Conservation (phyloP, 2,888 invertebrate species). For the Carcina quercana region DNA sequence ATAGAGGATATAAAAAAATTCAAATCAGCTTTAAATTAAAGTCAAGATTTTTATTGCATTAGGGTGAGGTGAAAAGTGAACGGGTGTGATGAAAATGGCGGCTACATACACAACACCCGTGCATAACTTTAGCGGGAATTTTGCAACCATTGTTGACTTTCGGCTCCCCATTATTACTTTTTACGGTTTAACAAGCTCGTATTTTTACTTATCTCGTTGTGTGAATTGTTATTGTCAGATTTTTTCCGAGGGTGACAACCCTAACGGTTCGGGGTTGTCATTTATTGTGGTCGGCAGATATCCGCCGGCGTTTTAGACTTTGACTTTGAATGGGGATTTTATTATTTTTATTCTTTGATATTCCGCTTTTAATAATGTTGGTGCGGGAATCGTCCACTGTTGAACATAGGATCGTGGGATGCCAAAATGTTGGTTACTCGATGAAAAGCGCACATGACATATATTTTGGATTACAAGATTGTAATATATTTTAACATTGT, state of each 20-base stretch:
- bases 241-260: slow-evolving; percentile 48
- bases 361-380: background rate
- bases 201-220: slow-evolving; percentile 69
- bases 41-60: slow-evolving; percentile 9
- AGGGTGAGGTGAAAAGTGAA: slow-evolving; percentile 8
- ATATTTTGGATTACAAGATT: no score
- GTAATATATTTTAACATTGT: no score
- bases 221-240: slow-evolving; percentile 62
- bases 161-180: slow-evolving; percentile 66
- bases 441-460: no score
- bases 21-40: slow-evolving; percentile 10
- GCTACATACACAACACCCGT: slow-evolving; percentile 31
- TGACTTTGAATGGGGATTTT: slow-evolving; percentile 5
- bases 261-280: slow-evolving; percentile 25
- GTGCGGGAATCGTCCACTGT: background rate
- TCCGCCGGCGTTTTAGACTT: slow-evolving; percentile 8
- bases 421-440: no score
- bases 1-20: slow-evolving; percentile 12
- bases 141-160: slow-evolving; percentile 67
- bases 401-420: no score
- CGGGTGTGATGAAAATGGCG: slow-evolving; percentile 3
- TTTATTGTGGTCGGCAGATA: slow-evolving; percentile 24
- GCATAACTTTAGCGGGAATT: slow-evolving; percentile 49
- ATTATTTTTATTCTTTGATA: background rate
- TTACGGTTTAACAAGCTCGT: slow-evolving; percentile 73